These are phyloP conservation scores for Microtus obscurus DNA, from an alignment of 2,797 vertebrate species.

Conservation along the genomic window DNA sequence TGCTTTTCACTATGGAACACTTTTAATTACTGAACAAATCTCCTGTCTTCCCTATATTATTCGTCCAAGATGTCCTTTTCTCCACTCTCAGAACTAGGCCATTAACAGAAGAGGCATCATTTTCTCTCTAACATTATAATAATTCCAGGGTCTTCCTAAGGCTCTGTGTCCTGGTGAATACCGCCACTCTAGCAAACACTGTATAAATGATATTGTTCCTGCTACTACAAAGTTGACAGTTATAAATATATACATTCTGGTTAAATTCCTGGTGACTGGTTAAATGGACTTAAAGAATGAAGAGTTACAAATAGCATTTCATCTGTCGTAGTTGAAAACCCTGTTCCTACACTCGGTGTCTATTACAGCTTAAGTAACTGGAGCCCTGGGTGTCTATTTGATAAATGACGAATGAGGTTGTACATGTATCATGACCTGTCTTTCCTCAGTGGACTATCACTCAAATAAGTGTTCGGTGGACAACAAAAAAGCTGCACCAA, in stretches of 20 bases:
- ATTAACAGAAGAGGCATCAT: not conserved
- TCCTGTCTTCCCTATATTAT: not conserved
- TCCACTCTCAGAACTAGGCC: fast-evolving
- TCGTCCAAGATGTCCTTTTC: not conserved
- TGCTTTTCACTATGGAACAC: not conserved
- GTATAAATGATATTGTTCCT: not conserved
- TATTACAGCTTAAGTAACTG: not conserved
- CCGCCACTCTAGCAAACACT: not conserved
- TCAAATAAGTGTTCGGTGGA: not conserved
- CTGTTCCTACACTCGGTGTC: not conserved
- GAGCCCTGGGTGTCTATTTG: not conserved
- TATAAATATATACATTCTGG: too few relatives aligned
- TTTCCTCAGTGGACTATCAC: not conserved
- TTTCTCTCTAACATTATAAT: not conserved
- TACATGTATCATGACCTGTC: not conserved
- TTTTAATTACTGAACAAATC: not conserved
- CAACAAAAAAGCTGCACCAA: not conserved
- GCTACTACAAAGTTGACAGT: not conserved
- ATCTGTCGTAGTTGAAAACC: not conserved
- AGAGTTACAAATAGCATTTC: not conserved
- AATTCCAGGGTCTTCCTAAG: not conserved
- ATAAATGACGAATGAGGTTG: not conserved
- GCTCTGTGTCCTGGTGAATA: not conserved
- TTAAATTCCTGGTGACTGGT: not conserved
- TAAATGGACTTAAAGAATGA: not conserved